Evolutionary conservation across 2,113 vertebrate genomes (phyloP), one percentile per base, ranked within the genome.

Genomic region (Salvator merianae): DNA sequence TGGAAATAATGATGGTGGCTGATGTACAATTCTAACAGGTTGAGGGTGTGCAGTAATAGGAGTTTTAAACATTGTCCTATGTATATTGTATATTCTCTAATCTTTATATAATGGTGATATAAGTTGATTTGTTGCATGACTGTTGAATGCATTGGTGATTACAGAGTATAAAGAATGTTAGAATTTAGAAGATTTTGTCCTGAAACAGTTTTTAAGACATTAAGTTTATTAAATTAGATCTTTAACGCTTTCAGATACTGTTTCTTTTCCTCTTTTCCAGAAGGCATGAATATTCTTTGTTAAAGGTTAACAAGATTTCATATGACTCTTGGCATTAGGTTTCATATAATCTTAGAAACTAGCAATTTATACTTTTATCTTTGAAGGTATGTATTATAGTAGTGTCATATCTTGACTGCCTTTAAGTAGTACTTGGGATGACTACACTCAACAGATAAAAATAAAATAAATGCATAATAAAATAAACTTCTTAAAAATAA

Each of bases 391-490:
- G 34, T 43, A 47, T 47, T 32, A 24, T 1, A 7, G 22, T 2
- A 59, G 55, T 59, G 18, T 34, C 14, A 81, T 26, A 12, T 68
- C 30, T 77, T n/a, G 20, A 2, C n/a, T 2, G 3, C 20, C 62
- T 92, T 89, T 47, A 18, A 53, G 1, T 59, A 70, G 38, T 24
- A 50, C 47, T 91, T 87, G 20, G n/a, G 79, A 1, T 20, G 43
- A 79, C 69, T 86, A 81, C 0, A 4, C 32, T 78, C 18, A n/a
- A 18, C 43, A 81, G 63, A 77, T 59, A 59, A 4, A 62, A 70
- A 34, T 53, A 83, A 68, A 30, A 62, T 81, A 87, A 43, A 55
- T 91, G 50, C 91, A 77, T 87, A 28, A 62, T 10, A 59, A 59
- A 59, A 59, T 20, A 59, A 59, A 59, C 20, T 16, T 16, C 16